Percentiles rank a stretch among this genome's conserved stretches.
phyloP scores from a whole-genome alignment of 1,140 invertebrate genomes.

The Pteromalus puparum region DNA sequence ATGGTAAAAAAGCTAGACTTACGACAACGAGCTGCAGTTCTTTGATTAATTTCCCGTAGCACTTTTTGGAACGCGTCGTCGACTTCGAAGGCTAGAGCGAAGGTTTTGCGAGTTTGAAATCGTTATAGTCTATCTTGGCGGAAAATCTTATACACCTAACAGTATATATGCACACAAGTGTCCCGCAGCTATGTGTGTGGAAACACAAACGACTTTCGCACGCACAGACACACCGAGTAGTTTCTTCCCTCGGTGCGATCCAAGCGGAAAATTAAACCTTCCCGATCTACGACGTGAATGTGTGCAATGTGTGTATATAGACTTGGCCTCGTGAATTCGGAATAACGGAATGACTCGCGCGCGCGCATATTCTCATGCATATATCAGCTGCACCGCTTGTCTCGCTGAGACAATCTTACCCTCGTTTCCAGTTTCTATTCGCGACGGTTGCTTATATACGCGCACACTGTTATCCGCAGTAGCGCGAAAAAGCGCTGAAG shows the following conservation, averaged over 20 bases:
- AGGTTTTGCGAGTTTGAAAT: too few relatives aligned
- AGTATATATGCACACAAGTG: neutral
- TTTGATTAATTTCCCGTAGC: slow-evolving; percentile 25
- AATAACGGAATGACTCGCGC: neutral
- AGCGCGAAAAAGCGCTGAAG: too few relatives aligned
- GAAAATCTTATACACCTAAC: neutral
- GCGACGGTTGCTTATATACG: neutral
- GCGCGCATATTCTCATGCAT: slow-evolving; percentile 2
- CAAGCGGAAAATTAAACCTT: slow-evolving; percentile 8
- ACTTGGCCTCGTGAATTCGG: neutral
- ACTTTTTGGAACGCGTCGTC: neutral
- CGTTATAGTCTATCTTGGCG: too few relatives aligned
- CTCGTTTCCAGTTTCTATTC: neutral
- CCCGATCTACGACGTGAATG: neutral
- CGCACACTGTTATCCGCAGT: too few relatives aligned
- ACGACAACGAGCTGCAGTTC: neutral
- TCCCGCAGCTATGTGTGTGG: neutral
- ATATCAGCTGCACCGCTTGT: neutral
- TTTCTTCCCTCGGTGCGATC: neutral
- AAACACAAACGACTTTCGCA: neutral
- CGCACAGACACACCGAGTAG: neutral
- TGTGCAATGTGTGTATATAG: neutral
- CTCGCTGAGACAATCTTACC: neutral
- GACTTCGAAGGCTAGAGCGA: neutral
- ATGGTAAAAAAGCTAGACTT: neutral